Base-by-base conservation (phyloP, 2,888 invertebrate species). In the Drosophila kambysellisi region DNA sequence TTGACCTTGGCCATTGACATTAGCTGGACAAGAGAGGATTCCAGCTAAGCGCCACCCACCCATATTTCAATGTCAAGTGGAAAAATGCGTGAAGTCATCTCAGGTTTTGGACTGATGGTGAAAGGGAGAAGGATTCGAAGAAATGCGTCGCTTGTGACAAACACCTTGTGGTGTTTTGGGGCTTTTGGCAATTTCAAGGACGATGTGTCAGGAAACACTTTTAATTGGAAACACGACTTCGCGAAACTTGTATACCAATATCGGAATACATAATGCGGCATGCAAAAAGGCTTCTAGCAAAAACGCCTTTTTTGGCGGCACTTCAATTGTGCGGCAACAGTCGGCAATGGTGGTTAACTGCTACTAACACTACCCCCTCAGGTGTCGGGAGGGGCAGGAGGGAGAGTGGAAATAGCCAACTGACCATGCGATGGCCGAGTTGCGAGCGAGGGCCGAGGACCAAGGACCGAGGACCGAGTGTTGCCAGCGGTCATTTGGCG, bases 401-500 rank as follows among this genome's bases (percentile, higher is more conserved):
- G 29, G 11, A 37, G 54, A 20, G 6, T 9, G 15, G n/a, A 4
- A 17, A 37, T 25, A 39, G n/a, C n/a, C 57, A 69, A 77, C 58
- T 70, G 77, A 66, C 86, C 80, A 83, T 39, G 70, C 66, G 56
- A 68, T 62, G 65, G 79, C 70, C 85, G 76, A 82, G 46, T 74
- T 32, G 58, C 52, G 67, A 74, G 70, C 83, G 71, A 81, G 70
- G 50, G 53, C 72, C 67, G 75, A 77, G 54, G 9, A 51, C 51
- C 51, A 17, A 30, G 51, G 51, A 57, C 43, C 41, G 15, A 56
- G 30, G 4, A 32, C 29, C 57, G 57, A 57, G n/a, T 62, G 48
- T 74, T 88, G 79, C 46, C 75, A 87, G 80, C 88, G 91, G 92
- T 91, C 92, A 92, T 91, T 92, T 90, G 82, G 88, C 88, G 75